phyloP scores from a whole-genome alignment of 2,113 vertebrate genomes.

The Petroica traversi region DNA sequence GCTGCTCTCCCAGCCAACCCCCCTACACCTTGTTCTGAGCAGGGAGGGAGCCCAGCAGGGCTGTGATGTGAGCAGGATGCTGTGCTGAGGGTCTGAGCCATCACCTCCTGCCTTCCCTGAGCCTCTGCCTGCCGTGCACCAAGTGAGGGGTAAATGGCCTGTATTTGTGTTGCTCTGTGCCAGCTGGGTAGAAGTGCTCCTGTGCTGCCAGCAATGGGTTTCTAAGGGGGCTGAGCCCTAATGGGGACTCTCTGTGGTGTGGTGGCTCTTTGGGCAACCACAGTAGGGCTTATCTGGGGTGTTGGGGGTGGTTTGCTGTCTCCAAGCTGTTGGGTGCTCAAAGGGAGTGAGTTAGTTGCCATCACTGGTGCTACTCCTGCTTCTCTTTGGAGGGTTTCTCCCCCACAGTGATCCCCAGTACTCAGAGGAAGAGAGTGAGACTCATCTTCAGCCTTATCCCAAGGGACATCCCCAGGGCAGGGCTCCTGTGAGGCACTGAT shows the following conservation, averaged over 20 bases:
- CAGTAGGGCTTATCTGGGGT: fast-evolving
- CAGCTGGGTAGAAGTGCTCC: background rate
- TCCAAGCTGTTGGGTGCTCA: background rate
- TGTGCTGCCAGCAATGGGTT: fast-evolving
- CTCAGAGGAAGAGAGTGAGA: background rate
- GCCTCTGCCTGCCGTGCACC: fast-evolving
- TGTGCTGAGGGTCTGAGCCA: background rate
- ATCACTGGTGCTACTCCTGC: background rate
- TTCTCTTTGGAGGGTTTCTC: background rate
- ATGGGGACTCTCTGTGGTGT: fast-evolving
- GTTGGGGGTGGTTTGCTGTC: background rate
- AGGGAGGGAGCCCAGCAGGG: background rate
- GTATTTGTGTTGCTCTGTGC: fast-evolving
- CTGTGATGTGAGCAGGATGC: background rate
- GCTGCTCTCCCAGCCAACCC: background rate
- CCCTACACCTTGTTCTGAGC: background rate
- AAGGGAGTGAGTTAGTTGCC: background rate
- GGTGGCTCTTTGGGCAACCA: background rate
- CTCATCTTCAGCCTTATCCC: background rate
- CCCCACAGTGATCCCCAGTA: background rate
- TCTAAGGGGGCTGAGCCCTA: background rate
- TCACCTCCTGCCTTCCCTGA: background rate
- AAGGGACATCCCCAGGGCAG: background rate
- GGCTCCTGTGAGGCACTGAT: background rate
- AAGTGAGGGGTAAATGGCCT: fast-evolving